These are phyloP conservation scores for Eustalomyia histrio DNA, from an alignment of 2,888 invertebrate genomes.

Conservation along the genomic window DNA sequence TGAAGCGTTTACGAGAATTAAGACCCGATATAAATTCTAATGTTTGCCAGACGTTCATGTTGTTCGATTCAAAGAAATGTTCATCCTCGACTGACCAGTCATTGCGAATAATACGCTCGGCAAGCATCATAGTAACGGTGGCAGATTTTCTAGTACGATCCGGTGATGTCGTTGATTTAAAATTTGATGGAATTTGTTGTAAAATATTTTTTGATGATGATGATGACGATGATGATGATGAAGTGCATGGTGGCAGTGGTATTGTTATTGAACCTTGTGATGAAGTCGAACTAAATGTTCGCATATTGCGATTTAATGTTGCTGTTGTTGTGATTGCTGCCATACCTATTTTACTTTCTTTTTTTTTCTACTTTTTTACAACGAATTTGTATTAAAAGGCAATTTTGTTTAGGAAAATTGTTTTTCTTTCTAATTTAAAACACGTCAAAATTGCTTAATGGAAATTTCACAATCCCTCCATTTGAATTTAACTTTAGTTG, in stretches of 20 bases:
- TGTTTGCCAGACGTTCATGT: constrained; percentile 79
- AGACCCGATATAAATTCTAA: constrained; percentile 75
- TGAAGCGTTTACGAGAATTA: constrained; percentile 74
- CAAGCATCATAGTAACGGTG: constrained; percentile 77
- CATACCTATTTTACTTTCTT: not conserved
- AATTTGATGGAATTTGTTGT: constrained; percentile 36
- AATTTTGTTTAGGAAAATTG: constrained; percentile 54
- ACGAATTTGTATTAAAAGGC: constrained; percentile 1
- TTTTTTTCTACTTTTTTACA: not conserved
- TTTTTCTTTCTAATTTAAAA: constrained; percentile 55
- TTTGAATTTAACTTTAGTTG: constrained; percentile 5
- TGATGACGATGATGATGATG: constrained; percentile 16
- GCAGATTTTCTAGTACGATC: constrained; percentile 67
- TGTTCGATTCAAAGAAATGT: constrained; percentile 75
- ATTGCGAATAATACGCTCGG: constrained; percentile 74
- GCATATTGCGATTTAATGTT: constrained; percentile 42
- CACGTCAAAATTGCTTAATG: constrained; percentile 49
- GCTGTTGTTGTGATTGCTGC: constrained; percentile 6
- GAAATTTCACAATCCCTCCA: constrained; percentile 22
- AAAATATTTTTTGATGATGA: not conserved
- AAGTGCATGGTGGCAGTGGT: constrained; percentile 11
- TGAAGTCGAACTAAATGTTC: constrained; percentile 16
- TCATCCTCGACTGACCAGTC: constrained; percentile 77
- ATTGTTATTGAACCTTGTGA: constrained; percentile 22
- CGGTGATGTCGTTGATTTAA: constrained; percentile 62